phyloP scores from a whole-genome alignment of 2,113 vertebrate species.

The Alligator sinensis region DNA sequence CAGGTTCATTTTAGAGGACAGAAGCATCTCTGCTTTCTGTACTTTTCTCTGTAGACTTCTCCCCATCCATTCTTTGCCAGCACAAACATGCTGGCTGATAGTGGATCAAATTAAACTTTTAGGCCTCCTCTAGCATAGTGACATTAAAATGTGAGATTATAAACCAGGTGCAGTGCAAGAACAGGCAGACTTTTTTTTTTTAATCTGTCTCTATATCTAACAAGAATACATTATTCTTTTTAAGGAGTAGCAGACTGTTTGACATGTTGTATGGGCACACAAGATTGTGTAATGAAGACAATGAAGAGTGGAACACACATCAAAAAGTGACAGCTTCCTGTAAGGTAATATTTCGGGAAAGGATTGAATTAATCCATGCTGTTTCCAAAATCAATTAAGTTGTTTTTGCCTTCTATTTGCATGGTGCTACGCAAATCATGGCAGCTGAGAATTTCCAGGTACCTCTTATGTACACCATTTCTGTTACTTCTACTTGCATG shows the following conservation, averaged over 20 bases:
- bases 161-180: background rate
- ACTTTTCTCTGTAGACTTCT: background rate
- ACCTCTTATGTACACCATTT: background rate
- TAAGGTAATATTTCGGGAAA: conserved; percentile 71
- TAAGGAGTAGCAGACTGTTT: conserved; percentile 55
- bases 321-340: conserved; percentile 66
- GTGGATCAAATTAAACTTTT: background rate
- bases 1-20: background rate
- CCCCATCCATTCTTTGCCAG: background rate
- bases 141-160: background rate
- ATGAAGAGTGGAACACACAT: conserved; percentile 69
- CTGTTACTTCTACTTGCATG: background rate
- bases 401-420: conserved; percentile 15
- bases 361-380: background rate
- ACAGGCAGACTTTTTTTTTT: background rate
- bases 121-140: background rate
- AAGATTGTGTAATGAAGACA: conserved; percentile 72
- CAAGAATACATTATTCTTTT: conserved; percentile 20
- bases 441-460: conserved; percentile 1
- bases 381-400: conserved; percentile 27
- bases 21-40: background rate
- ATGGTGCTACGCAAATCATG: background rate
- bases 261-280: background rate
- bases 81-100: background rate
- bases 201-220: conserved; percentile 30